A percentile compares a stretch with the other conserved stretches of the same genome.
Conservation (phyloP, 2,888 invertebrate genomes). For the Drosophila anomalata region DNA sequence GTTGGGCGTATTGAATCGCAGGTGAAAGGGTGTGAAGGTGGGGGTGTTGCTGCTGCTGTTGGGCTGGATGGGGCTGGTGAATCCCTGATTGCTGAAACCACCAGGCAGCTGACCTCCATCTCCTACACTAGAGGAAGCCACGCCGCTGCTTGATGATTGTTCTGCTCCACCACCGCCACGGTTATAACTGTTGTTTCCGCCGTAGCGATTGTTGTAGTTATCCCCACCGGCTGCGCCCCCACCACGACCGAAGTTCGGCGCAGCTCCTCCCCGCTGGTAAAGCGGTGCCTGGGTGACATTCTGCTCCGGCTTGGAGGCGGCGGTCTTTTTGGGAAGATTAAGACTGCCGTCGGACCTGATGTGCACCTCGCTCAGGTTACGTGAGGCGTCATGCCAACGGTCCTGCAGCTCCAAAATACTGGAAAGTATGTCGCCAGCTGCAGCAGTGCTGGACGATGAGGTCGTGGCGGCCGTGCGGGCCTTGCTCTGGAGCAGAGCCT, state of each 20-base stretch:
- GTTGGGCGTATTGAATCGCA: constrained; percentile 77
- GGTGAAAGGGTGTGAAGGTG: constrained; percentile 73
- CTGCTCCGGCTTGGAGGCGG: constrained; percentile 31
- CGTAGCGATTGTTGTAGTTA: constrained; percentile 77
- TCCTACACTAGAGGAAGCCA: constrained; percentile 37
- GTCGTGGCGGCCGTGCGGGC: constrained; percentile 46
- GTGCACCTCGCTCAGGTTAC: constrained; percentile 85
- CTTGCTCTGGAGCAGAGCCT: constrained; percentile 73
- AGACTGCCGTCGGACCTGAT: constrained; percentile 86
- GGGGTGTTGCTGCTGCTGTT: constrained; percentile 61
- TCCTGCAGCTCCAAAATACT: constrained; percentile 89
- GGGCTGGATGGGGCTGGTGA: constrained; percentile 59
- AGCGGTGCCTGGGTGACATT: constrained; percentile 86
- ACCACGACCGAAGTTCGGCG: constrained; percentile 81
- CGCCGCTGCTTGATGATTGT: constrained; percentile 53
- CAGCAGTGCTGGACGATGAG: constrained; percentile 67
- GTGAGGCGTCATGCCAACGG: constrained; percentile 88
- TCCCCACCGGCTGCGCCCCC: constrained; percentile 76
- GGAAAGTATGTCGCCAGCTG: constrained; percentile 86
- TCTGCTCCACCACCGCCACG: constrained; percentile 40
- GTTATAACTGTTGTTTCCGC: constrained; percentile 62
- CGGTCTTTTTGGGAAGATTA: constrained; percentile 81
- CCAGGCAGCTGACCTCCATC: constrained; percentile 19
- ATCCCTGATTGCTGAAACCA: constrained; percentile 48
- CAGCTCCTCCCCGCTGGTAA: constrained; percentile 86